Evolutionary conservation across 2,888 invertebrate genomes (phyloP), one percentile per base, ranked within the genome.

Genomic region (Formica aserva): DNA sequence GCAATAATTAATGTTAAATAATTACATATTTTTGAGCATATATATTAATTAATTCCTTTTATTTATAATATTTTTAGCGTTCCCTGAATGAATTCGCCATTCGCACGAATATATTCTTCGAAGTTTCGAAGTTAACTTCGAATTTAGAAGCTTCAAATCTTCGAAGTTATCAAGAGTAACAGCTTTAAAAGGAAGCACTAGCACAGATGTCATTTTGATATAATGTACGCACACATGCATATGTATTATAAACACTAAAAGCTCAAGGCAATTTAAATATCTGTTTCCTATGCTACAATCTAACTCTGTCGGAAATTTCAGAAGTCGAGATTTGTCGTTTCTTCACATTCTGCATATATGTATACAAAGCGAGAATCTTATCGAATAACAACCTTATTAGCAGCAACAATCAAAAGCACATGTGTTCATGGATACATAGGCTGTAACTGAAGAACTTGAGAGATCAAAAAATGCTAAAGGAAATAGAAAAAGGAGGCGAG

Each of bases 351-450:
- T 52, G 45, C n/a, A 35, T 6, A 32, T 32, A 32, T 3, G n/a
- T 22, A 6, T 22, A 26, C 32, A 15, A 66, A 48, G 18, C n/a
- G 55, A 18, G 60, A 75, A 75, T 4, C n/a, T 65, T 35, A 41
- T 71, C 60, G 60, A 35, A 57, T 32, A 35, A 6, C 35, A 35
- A 35, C 6, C 6, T 35, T 35, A 6, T 78, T 75, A 22, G 18
- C 38, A 72, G 72, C 57, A 82, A 87, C 84, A 89, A 89, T 89
- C 87, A 86, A 87, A 88, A 80, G 32, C 55, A 84, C 57, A 87
- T 89, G 86, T 89, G 86, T 88, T 88, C 86, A 84, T 85, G 77
- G 69, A 83, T 4, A n/a, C 35, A 6, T 63, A 65, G 32, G 26
- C n/a, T 32, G 4, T 45, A 32, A 63, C 76, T 29, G 72, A 72